Conservation (phyloP, 2,888 invertebrate genomes). For the Xylota segnis region DNA sequence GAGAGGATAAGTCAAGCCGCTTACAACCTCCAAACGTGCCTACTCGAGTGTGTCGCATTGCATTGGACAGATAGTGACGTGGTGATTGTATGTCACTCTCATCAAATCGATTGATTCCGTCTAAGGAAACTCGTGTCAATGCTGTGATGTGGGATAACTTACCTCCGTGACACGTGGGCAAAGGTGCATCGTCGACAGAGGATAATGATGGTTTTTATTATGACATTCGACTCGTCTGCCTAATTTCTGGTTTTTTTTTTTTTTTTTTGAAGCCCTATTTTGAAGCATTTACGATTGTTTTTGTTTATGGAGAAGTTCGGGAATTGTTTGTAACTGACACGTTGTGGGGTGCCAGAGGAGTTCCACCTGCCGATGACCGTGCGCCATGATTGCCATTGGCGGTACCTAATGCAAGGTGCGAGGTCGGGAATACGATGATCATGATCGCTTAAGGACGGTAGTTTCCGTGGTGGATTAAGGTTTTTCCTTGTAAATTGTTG, state of each 20-base stretch:
- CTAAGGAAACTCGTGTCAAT: constrained; percentile 8
- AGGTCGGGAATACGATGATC: constrained; percentile 22
- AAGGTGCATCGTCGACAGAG: constrained; percentile 66
- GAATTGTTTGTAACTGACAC: constrained; percentile 71
- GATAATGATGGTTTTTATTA: constrained; percentile 76
- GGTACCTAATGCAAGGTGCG: constrained; percentile 71
- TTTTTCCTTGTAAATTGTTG: constrained; percentile 11
- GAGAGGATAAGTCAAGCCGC: constrained; percentile 8
- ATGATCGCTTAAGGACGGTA: constrained; percentile 18
- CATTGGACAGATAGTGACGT: constrained; percentile 50
- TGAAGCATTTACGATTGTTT: constrained; percentile 24
- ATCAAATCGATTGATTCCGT: constrained; percentile 38
- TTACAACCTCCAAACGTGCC: constrained; percentile 54
- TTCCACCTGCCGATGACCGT: constrained; percentile 69
- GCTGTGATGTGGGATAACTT: constrained; percentile 25
- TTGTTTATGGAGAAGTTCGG: constrained; percentile 42
- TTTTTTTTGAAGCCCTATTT: constrained; percentile 6
- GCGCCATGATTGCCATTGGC: constrained; percentile 64
- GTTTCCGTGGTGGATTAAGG: constrained; percentile 38
- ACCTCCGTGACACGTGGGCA: constrained; percentile 35
- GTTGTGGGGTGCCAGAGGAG: constrained; percentile 60
- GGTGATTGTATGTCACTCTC: constrained; percentile 38
- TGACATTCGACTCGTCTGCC: constrained; percentile 71
- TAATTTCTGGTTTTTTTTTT: constrained; percentile 41
- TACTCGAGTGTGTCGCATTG: constrained; percentile 49